Percentiles rank a stretch among this genome's conserved stretches.
phyloP scores from a whole-genome alignment of 37 sponge, comb jelly and placozoan genomes.

The Cladorhizidae sp. region DNA sequence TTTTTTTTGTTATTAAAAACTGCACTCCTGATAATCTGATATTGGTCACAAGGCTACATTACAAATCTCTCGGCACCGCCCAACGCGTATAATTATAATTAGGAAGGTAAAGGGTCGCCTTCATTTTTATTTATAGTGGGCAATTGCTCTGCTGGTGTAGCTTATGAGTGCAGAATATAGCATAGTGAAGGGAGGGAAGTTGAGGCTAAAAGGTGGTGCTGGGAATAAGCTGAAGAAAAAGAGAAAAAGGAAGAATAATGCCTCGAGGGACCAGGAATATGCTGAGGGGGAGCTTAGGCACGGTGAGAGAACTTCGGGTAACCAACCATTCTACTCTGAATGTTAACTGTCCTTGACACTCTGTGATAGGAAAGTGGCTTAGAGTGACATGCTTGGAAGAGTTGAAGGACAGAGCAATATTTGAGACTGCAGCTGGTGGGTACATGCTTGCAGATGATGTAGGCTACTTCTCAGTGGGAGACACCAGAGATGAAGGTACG shows the following conservation, averaged over 20 bases:
- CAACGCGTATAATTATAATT: too few species aligned
- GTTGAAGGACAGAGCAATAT: slow-evolving; percentile 39
- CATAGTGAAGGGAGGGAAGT: slow-evolving; percentile 54
- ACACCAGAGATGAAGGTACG: slow-evolving; percentile 53
- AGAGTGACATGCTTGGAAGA: slow-evolving; percentile 47
- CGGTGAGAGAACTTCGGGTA: slow-evolving; percentile 11
- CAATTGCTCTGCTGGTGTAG: too few species aligned
- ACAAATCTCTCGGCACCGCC: too few species aligned
- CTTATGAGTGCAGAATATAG: slow-evolving; percentile 43
- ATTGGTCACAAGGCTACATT: too few species aligned
- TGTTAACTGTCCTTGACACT: not conserved
- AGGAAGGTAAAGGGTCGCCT: too few species aligned
- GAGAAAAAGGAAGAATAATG: slow-evolving; percentile 24
- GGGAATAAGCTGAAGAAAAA: slow-evolving; percentile 22
- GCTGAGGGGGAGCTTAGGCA: slow-evolving; percentile 35
- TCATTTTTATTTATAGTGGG: too few species aligned
- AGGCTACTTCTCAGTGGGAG: slow-evolving; percentile 57
- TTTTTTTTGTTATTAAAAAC: too few species aligned
- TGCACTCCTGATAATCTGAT: too few species aligned
- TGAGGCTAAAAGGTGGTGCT: slow-evolving; percentile 50
- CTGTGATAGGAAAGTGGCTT: slow-evolving; percentile 80
- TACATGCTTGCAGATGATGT: slow-evolving; percentile 66
- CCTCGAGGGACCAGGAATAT: slow-evolving; percentile 1
- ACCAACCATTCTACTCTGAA: not conserved
- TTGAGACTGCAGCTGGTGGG: slow-evolving; percentile 52